A percentile compares a stretch with the other conserved stretches of the same genome.
Conservation (phyloP, 2,797 vertebrate species). For the Delichon dasypus region DNA sequence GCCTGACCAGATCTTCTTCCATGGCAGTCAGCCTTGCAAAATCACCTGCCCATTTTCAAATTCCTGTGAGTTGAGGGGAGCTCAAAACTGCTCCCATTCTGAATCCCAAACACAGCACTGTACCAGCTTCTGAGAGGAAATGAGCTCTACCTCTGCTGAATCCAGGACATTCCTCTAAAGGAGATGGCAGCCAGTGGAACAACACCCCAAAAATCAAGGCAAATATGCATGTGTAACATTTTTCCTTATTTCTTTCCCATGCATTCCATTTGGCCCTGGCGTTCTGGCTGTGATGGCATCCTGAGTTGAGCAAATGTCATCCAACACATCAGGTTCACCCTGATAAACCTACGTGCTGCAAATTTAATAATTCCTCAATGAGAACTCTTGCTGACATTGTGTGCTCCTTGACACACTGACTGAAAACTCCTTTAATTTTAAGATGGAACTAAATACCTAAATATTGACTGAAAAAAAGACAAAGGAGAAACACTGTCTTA, state of each 20-base stretch:
- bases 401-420: background rate
- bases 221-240: background rate
- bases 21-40: background rate
- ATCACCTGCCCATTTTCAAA: background rate
- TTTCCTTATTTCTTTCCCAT: background rate
- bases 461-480: background rate
- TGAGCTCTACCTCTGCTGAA: background rate
- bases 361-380: background rate
- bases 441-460: background rate
- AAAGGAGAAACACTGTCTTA: background rate
- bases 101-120: background rate
- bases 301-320: background rate
- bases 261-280: background rate
- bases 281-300: background rate
- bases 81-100: background rate
- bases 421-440: slow-evolving; percentile 10
- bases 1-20: background rate
- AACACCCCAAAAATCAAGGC: background rate
- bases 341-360: background rate
- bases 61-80: background rate
- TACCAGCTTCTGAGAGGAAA: background rate
- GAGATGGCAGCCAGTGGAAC: background rate
- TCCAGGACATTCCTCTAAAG: background rate
- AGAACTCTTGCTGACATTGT: background rate
- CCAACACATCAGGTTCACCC: background rate